Evolutionary conservation across 2,797 vertebrate genomes (phyloP).

Genomic region (Microctenopoma lineatum): DNA sequence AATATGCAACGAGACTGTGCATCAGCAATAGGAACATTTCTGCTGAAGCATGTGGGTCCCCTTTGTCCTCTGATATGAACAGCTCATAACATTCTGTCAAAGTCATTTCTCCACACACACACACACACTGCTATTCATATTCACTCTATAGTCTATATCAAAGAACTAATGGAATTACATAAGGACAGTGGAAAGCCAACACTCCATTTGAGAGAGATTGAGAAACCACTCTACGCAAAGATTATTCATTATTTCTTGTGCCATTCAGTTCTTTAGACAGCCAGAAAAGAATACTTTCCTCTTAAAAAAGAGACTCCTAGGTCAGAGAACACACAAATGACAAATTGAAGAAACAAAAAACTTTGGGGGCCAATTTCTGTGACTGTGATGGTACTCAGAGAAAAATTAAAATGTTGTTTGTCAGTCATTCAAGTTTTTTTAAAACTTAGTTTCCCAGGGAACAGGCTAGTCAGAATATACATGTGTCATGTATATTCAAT

Average conservation of each 20-base stretch:
- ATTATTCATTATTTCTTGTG: slow-evolving; percentile 56
- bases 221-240: slow-evolving; percentile 52
- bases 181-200: slow-evolving; percentile 58
- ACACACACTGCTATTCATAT: slow-evolving; percentile 45
- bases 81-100: slow-evolving; percentile 60
- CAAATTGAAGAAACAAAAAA: slow-evolving; percentile 26
- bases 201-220: slow-evolving; percentile 50
- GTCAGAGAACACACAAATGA: slow-evolving; percentile 5
- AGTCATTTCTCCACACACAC: slow-evolving; percentile 52
- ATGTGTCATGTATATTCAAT: no score
- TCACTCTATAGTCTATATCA: slow-evolving; percentile 56
- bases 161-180: slow-evolving; percentile 70
- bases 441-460: no score
- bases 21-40: slow-evolving; percentile 23
- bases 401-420: no score
- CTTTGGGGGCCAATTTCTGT: no score
- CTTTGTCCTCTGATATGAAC: slow-evolving; percentile 46
- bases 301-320: slow-evolving; percentile 21
- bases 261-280: slow-evolving; percentile 48
- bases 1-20: slow-evolving; percentile 1
- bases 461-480: no score
- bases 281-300: slow-evolving; percentile 38
- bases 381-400: no score
- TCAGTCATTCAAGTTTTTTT: no score
- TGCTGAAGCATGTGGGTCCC: slow-evolving; percentile 22